A percentile compares a stretch with the other conserved stretches of the same genome.
These are phyloP conservation scores for Charina bottae DNA, from an alignment of 2,113 vertebrate genomes.

Conservation along the genomic window DNA sequence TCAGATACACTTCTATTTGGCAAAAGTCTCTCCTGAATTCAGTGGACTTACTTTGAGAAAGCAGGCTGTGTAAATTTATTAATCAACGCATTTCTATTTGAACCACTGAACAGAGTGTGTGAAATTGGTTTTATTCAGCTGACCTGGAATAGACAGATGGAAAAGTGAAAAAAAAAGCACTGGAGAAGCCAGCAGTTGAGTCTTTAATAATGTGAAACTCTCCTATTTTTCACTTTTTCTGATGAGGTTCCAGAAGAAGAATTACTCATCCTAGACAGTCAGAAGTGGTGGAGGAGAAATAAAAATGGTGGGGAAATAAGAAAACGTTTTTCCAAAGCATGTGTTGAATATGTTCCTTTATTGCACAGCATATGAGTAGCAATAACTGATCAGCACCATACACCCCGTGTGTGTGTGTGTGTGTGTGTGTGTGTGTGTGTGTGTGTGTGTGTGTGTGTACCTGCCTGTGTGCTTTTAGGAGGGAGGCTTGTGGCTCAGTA, in stretches of 20 bases:
- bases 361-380: not conserved
- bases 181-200: not conserved
- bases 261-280: not conserved
- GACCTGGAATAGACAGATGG: not conserved
- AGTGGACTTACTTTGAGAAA: not conserved
- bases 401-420: not conserved
- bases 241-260: not conserved
- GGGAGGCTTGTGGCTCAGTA: not conserved
- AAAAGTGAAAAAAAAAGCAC: slow-evolving; percentile 7
- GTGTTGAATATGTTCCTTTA: not conserved
- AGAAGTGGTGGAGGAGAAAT: not conserved
- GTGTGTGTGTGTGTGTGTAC: not conserved
- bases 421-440: not conserved
- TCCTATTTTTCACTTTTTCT: not conserved
- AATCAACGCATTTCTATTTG: slow-evolving; percentile 1
- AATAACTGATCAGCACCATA: not conserved
- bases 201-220: not conserved
- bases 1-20: not conserved
- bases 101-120: not conserved
- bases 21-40: not conserved
- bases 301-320: not conserved
- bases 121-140: not conserved
- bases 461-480: not conserved
- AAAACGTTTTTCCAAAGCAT: not conserved
- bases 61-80: slow-evolving; percentile 11